Evolutionary conservation across 1,140 invertebrate genomes (phyloP).

Genomic region (Polypedilum vanderplanki): DNA sequence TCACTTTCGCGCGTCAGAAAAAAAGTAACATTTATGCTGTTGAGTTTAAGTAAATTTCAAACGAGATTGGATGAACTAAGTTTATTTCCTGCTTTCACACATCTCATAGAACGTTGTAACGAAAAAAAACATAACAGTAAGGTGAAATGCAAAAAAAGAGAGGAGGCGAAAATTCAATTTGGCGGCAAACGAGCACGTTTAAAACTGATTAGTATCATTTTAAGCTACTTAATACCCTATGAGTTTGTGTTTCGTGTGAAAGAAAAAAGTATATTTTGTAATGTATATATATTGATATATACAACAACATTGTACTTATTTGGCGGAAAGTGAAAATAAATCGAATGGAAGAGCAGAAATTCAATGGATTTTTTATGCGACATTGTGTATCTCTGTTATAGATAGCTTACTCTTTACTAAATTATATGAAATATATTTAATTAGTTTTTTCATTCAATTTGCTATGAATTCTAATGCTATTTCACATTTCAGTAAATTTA

Average conservation of each 20-base stretch:
- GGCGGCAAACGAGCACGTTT: conserved; percentile 21
- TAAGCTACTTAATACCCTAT: background rate
- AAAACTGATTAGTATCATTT: conserved; percentile 28
- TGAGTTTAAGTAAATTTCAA: background rate
- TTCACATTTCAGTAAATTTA: too few species aligned
- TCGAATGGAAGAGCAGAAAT: background rate
- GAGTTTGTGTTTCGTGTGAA: background rate
- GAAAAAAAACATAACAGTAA: too few species aligned
- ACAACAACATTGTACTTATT: background rate
- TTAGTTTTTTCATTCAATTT: background rate
- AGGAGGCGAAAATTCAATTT: background rate
- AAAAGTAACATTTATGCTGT: background rate
- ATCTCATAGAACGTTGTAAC: background rate
- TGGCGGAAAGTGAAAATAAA: background rate
- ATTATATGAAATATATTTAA: background rate
- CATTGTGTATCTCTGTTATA: background rate
- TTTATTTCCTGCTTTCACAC: conserved; percentile 24
- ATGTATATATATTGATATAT: background rate
- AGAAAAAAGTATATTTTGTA: background rate
- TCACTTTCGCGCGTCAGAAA: background rate
- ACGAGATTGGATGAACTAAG: conserved; percentile 10
- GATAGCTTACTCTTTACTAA: too few species aligned
- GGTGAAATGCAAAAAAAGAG: background rate
- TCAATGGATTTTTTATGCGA: background rate
- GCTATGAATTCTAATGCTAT: background rate